phyloP scores from a whole-genome alignment of 2,113 vertebrate genomes.

The Barbus barbus region DNA sequence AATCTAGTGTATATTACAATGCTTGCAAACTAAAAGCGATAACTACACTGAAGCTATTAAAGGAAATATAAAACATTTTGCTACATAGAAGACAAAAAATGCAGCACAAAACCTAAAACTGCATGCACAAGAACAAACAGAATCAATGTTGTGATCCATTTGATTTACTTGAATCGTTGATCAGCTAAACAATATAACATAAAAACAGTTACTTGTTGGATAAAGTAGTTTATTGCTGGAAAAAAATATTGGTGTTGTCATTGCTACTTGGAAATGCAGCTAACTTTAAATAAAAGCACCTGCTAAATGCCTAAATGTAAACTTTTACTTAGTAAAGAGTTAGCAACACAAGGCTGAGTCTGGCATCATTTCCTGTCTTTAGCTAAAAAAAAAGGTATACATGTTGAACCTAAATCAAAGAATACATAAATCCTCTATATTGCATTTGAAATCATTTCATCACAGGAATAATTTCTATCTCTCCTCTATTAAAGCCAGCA shows the following conservation, averaged over 20 bases:
- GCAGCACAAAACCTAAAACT: neutral
- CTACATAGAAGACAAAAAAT: too few relatives aligned
- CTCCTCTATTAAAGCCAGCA: conserved; percentile 50
- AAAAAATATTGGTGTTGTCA: neutral
- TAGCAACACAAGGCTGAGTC: neutral
- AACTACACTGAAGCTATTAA: neutral
- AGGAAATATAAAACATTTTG: neutral
- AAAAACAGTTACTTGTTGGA: too few relatives aligned
- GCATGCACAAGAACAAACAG: neutral
- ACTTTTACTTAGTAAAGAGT: too few relatives aligned
- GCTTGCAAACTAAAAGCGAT: neutral
- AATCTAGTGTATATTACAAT: neutral
- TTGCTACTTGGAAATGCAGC: neutral
- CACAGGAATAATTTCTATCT: conserved; percentile 8
- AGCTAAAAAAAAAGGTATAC: neutral
- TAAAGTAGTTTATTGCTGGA: too few relatives aligned
- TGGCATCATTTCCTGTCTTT: neutral
- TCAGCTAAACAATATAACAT: too few relatives aligned
- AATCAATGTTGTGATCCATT: too few relatives aligned
- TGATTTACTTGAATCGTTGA: too few relatives aligned
- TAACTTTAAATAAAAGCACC: too few relatives aligned
- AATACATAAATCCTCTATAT: neutral
- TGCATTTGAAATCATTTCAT: conserved; percentile 9
- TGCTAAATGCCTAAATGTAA: too few relatives aligned
- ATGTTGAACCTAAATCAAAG: neutral